Conservation (phyloP, 2,797 vertebrate species). For the Sebastes vulpes region DNA sequence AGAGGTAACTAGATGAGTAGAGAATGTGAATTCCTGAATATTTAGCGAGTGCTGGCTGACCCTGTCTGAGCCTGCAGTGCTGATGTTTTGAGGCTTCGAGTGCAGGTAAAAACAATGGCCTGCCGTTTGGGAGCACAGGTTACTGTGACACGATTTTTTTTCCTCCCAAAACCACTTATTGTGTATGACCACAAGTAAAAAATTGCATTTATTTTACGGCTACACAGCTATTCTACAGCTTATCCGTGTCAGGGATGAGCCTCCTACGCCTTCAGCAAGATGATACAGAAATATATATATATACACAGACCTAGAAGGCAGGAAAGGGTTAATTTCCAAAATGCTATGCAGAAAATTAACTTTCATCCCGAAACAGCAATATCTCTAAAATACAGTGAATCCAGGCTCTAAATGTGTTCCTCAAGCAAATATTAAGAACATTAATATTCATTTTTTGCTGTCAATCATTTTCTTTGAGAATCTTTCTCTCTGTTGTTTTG, state of each 20-base stretch:
- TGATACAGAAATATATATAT: background rate
- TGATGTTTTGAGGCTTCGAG: conserved; percentile 8
- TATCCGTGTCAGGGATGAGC: background rate
- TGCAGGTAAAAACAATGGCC: background rate
- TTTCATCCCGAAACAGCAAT: background rate
- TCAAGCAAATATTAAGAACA: background rate
- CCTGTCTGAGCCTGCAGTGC: background rate
- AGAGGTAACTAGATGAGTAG: background rate
- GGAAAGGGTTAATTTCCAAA: background rate
- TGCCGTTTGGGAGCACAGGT: background rate
- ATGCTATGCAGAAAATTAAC: background rate
- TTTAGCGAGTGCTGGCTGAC: background rate
- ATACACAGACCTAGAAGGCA: background rate
- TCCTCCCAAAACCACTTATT: background rate
- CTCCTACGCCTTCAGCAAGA: background rate
- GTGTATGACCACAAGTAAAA: background rate
- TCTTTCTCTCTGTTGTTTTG: background rate
- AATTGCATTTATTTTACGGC: background rate
- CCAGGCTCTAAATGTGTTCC: background rate
- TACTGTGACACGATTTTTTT: background rate
- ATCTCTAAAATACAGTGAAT: background rate
- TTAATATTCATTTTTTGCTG: background rate
- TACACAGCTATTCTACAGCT: background rate
- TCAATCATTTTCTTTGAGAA: background rate
- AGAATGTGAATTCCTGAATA: background rate